A percentile compares a stretch with the other conserved stretches of the same genome.
These are phyloP conservation scores for Oopsacas minuta DNA, from an alignment of 37 sponge, comb jelly and placozoan species.

Conservation along the genomic window DNA sequence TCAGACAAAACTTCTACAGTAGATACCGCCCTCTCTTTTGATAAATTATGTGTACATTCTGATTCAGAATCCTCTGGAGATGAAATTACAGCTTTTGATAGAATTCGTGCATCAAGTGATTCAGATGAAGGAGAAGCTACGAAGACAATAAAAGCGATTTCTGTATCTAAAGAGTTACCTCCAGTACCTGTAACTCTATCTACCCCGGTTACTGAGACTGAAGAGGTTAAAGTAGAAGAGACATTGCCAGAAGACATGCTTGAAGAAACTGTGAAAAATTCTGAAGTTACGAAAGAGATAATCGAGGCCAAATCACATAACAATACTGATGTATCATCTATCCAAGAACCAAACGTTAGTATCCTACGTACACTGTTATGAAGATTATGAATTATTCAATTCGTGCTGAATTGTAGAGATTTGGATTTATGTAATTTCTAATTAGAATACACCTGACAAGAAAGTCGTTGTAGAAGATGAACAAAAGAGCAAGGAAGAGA, in stretches of 20 bases:
- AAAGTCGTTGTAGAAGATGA: background rate
- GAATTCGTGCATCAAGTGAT: background rate
- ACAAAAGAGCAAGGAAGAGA: background rate
- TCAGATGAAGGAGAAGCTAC: background rate
- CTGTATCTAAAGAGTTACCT: background rate
- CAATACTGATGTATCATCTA: background rate
- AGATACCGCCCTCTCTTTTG: too few species aligned
- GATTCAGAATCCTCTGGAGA: constrained; percentile 1
- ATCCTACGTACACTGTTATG: background rate
- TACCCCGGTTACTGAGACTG: background rate
- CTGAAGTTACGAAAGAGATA: too few species aligned
- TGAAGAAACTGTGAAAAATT: background rate
- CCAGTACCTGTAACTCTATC: background rate
- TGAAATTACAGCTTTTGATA: background rate
- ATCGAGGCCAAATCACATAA: too few species aligned
- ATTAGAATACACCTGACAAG: background rate
- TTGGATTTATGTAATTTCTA: too few species aligned
- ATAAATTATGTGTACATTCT: background rate
- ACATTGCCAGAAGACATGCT: background rate
- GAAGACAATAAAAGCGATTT: background rate
- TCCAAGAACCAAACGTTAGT: background rate
- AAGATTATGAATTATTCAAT: background rate
- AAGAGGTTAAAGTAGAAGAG: background rate
- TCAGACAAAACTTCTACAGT: too few species aligned
- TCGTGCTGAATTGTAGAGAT: too few species aligned